A percentile compares a stretch with the other conserved stretches of the same genome.
phyloP scores from a whole-genome alignment of 2,888 invertebrate genomes.

The Cylindroiulus punctatus region DNA sequence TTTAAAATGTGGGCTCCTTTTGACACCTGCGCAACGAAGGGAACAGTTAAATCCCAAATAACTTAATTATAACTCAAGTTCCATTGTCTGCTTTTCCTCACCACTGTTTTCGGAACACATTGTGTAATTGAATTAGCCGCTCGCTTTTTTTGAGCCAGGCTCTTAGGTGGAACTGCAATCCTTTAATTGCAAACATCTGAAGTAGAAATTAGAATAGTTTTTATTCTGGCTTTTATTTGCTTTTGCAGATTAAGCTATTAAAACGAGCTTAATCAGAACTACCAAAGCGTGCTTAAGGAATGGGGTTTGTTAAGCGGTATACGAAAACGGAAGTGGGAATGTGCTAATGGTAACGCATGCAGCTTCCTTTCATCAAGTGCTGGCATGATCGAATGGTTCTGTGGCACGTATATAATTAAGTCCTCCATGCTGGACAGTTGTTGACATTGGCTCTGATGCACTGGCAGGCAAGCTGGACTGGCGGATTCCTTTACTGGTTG shows the following conservation, averaged over 20 bases:
- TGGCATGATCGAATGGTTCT: conserved; percentile 12
- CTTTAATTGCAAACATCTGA: conserved; percentile 40
- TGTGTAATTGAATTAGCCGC: conserved; percentile 23
- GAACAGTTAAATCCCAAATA: conserved; percentile 21
- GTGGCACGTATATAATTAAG: not conserved
- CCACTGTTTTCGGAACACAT: conserved; percentile 30
- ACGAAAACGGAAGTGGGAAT: not conserved
- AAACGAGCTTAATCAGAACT: not conserved
- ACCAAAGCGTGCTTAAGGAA: not conserved
- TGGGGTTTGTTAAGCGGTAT: not conserved
- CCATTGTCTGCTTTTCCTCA: conserved; percentile 44
- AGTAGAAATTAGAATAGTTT: conserved; percentile 16
- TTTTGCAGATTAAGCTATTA: conserved; percentile 5
- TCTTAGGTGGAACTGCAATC: not conserved
- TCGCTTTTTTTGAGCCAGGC: not conserved
- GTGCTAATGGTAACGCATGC: not conserved
- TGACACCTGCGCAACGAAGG: conserved; percentile 20
- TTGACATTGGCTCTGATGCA: not conserved
- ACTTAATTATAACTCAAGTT: not conserved
- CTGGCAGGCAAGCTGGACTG: not conserved
- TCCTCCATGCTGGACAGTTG: not conserved
- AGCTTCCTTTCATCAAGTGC: not conserved
- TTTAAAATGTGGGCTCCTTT: not conserved
- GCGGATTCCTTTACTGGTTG: not conserved
- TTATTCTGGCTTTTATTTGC: not conserved